Evolutionary conservation across 2,797 vertebrate genomes (phyloP).

Genomic region (Centropyge bicolor): DNA sequence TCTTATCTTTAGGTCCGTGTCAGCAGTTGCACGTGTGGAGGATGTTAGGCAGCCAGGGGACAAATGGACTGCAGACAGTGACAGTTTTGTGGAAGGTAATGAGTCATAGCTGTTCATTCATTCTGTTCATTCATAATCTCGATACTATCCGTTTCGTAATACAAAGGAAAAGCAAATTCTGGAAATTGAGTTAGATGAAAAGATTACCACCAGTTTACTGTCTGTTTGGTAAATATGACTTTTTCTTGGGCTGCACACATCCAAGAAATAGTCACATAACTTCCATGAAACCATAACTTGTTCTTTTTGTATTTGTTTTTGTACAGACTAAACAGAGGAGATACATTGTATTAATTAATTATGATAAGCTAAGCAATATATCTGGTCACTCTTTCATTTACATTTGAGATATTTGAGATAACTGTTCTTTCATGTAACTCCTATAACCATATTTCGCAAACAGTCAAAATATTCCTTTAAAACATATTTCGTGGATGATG

Average conservation of each 20-base stretch:
- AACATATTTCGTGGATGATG: not conserved
- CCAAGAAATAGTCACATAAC: not conserved
- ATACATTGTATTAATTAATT: not conserved
- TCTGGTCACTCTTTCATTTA: too few species aligned
- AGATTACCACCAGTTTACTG: too few species aligned
- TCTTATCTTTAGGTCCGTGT: slow-evolving; percentile 80
- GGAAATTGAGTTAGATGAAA: not conserved
- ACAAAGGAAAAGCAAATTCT: not conserved
- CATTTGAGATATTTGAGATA: too few species aligned
- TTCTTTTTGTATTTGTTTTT: not conserved
- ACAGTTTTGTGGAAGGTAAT: slow-evolving; percentile 90
- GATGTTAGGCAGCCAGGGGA: slow-evolving; percentile 48
- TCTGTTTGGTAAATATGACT: not conserved
- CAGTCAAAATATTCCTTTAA: not conserved
- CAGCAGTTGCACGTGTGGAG: slow-evolving; percentile 85
- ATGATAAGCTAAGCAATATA: not conserved
- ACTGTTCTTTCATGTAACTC: not conserved
- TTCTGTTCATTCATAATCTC: not conserved
- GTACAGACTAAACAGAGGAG: not conserved
- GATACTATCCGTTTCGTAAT: not conserved
- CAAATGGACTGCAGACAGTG: slow-evolving; percentile 66
- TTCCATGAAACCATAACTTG: not conserved
- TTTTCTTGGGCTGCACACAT: not conserved
- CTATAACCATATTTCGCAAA: not conserved
- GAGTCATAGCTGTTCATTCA: not conserved